A percentile compares a stretch with the other conserved stretches of the same genome.
Conservation (phyloP, 2,888 invertebrate species). For the Liposcelis brunnea region DNA sequence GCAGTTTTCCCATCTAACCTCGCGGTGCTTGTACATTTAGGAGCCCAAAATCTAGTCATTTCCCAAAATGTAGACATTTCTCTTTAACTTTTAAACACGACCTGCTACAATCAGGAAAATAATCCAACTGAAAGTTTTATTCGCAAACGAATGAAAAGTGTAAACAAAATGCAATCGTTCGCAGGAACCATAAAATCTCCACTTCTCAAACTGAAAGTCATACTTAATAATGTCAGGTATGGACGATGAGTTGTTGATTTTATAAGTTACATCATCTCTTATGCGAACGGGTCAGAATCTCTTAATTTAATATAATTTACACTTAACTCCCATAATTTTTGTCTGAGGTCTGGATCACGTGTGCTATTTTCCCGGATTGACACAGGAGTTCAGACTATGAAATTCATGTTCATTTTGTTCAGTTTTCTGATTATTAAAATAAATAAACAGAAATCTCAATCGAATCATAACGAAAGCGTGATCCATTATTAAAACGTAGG, state of each 20-base stretch:
- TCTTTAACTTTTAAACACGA: too few species aligned
- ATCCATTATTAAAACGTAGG: too few species aligned
- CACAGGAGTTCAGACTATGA: constrained; percentile 18
- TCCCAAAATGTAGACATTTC: constrained; percentile 12
- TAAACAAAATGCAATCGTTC: too few species aligned
- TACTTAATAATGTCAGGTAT: too few species aligned
- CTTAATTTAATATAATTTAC: constrained; percentile 16
- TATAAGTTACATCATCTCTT: neutral
- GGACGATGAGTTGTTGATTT: too few species aligned
- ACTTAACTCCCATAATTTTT: constrained; percentile 19
- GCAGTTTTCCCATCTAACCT: constrained; percentile 29
- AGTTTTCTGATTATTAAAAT: constrained; percentile 25
- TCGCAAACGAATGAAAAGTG: too few species aligned
- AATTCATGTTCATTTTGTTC: constrained; percentile 29
- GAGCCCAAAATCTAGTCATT: constrained; percentile 10
- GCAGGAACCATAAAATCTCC: too few species aligned
- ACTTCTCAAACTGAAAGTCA: too few species aligned
- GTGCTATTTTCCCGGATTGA: constrained; percentile 14
- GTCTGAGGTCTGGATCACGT: constrained; percentile 16
- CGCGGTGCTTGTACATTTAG: constrained; percentile 26
- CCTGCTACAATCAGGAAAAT: too few species aligned
- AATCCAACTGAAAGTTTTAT: too few species aligned
- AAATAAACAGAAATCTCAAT: too few species aligned
- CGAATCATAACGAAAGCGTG: too few species aligned
- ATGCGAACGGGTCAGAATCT: constrained; percentile 13